phyloP scores from a whole-genome alignment of 2,113 vertebrate genomes.

The Pseudorasbora parva region DNA sequence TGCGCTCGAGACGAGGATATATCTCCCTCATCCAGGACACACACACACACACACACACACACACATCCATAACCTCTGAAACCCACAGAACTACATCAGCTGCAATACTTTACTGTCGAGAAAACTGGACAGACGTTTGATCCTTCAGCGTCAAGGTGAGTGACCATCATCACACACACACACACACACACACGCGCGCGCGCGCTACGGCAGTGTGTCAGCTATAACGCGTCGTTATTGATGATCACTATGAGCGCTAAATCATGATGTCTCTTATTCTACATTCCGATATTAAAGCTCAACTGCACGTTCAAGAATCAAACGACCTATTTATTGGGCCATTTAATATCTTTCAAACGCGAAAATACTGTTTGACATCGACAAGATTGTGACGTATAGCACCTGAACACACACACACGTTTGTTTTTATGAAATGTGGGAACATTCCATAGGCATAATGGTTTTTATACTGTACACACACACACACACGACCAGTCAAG shows the following conservation, averaged over 20 bases:
- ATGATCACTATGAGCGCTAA: neutral
- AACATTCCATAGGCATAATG: no score
- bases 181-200: no score
- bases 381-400: neutral
- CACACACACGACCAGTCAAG: no score
- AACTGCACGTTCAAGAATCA: neutral
- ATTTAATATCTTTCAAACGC: neutral
- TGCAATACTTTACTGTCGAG: neutral
- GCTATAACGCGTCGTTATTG: neutral
- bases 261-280: neutral
- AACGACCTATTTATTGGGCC: neutral
- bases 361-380: neutral
- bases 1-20: neutral
- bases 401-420: neutral
- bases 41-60: no score
- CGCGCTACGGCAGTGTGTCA: neutral
- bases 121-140: neutral
- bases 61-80: neutral
- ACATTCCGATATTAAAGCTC: neutral
- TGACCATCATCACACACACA: neutral
- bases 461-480: no score
- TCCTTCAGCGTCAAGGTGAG: slow-evolving; percentile 13
- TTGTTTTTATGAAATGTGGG: no score
- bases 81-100: neutral
- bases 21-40: slow-evolving; percentile 17